Base-by-base conservation (phyloP, 2,888 invertebrate species). In the Kryphioiulus occultus region DNA sequence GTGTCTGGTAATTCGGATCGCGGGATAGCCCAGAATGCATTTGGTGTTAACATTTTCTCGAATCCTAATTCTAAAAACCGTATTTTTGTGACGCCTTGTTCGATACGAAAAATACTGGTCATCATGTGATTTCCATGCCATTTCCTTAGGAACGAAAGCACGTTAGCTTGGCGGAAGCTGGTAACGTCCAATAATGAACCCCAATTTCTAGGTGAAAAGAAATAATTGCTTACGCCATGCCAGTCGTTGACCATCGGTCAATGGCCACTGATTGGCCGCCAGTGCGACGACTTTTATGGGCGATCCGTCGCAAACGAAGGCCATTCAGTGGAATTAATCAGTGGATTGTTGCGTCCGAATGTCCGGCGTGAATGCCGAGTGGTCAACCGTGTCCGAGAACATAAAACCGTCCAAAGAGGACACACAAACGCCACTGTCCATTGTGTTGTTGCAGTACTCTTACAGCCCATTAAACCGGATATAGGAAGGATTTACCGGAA, bases 401-500 rank as follows among this genome's bases (percentile, higher is more conserved):
- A 68, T 68, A 68, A 68, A 68, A 68, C 68, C 68, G 9, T 26
- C 10, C 68, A 68, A 68, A 68, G 68, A 68, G 68, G 68, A 68
- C 68, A 68, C 68, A 68, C 68, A 26, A 68, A 26, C 68, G 68
- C 68, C 68, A 68, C 9, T 68, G 68, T 68, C 68, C 68, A 68
- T 68, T 68, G 68, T 68, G 68, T 68, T 68, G 53, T 53, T 26
- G 68, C 15, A 26, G 22, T 26, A 68, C 68, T 68, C 68, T 68
- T 68, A 68, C 68, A 68, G 68, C 68, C 68, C 68, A 68, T 68
- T 68, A 68, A 68, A 68, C 68, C 68, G 26, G 26, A 68, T 68
- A 68, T 68, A 68, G 68, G 26, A 26, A 68, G 68, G 68, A 22
- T 68, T 68, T 68, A 68, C 26, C 68, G 26, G 68, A 68, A 68